Evolutionary conservation across 2,888 invertebrate genomes (phyloP).

Genomic region (Caenorhabditis auriculariae): DNA sequence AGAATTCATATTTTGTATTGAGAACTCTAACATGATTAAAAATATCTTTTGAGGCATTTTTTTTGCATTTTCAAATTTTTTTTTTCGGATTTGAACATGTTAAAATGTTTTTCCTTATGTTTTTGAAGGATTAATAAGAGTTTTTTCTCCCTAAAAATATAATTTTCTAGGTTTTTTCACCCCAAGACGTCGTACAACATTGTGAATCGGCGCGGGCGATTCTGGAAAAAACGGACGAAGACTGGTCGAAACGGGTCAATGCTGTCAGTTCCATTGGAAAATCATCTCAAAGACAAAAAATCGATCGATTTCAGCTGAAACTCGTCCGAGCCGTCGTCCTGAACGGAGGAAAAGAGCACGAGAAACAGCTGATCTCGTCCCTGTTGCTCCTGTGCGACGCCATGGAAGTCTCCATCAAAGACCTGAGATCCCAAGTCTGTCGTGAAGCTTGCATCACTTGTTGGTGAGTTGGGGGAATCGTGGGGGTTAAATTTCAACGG

Average conservation of each 20-base stretch:
- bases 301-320: conserved; percentile 14
- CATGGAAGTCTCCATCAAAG: conserved; percentile 16
- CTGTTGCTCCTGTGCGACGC: conserved; percentile 13
- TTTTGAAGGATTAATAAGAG: too few relatives aligned
- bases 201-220: conserved; percentile 9
- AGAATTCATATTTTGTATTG: too few relatives aligned
- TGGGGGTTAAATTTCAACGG: too few relatives aligned
- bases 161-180: conserved; percentile 5
- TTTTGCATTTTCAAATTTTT: too few relatives aligned
- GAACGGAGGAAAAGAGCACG: conserved; percentile 9
- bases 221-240: conserved; percentile 15
- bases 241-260: conserved; percentile 24
- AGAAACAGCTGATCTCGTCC: conserved; percentile 5
- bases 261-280: conserved; percentile 2
- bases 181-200: conserved; percentile 13
- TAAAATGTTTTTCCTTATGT: too few relatives aligned
- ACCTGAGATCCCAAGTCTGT: conserved; percentile 18
- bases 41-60: too few relatives aligned
- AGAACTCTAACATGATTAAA: too few relatives aligned
- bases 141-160: too few relatives aligned
- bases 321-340: conserved; percentile 14
- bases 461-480: too few relatives aligned
- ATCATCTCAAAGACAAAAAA: background rate
- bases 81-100: too few relatives aligned
- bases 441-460: conserved; percentile 20